Evolutionary conservation across 1,140 invertebrate genomes (phyloP).

Genomic region (Drosophila pallidifrons): DNA sequence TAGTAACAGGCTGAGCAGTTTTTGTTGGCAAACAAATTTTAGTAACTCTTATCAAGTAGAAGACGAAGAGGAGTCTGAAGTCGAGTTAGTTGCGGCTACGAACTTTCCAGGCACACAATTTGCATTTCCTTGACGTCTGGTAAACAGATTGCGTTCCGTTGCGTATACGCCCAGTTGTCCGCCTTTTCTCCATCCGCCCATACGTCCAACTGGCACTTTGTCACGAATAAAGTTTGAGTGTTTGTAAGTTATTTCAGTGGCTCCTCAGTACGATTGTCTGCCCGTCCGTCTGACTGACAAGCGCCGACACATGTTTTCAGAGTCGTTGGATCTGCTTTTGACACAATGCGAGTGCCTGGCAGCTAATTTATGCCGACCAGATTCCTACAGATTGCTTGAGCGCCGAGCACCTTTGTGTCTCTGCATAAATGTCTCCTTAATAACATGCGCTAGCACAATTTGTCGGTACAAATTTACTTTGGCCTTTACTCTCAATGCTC

Average conservation of each 20-base stretch:
- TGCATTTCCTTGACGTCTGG: constrained; percentile 59
- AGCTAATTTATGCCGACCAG: constrained; percentile 72
- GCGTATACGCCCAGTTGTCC: constrained; percentile 52
- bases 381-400: constrained; percentile 35
- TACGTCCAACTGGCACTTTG: constrained; percentile 42
- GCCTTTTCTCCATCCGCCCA: constrained; percentile 13
- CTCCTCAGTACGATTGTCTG: constrained; percentile 48
- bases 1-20: constrained; percentile 40
- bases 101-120: constrained; percentile 68
- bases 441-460: constrained; percentile 45
- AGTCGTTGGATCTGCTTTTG: constrained; percentile 51
- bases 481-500: not conserved
- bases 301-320: constrained; percentile 51
- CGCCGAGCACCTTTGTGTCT: constrained; percentile 55
- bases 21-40: constrained; percentile 77
- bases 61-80: not conserved
- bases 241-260: constrained; percentile 72
- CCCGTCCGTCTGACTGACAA: constrained; percentile 51
- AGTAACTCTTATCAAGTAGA: constrained; percentile 45
- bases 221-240: constrained; percentile 54
- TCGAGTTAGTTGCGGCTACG: constrained; percentile 67
- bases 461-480: constrained; percentile 24
- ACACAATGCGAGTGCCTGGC: constrained; percentile 52
- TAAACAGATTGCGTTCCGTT: constrained; percentile 47
- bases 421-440: constrained; percentile 75